Evolutionary conservation across 2,113 vertebrate genomes (phyloP).

Genomic region (Oplegnathus fasciatus): DNA sequence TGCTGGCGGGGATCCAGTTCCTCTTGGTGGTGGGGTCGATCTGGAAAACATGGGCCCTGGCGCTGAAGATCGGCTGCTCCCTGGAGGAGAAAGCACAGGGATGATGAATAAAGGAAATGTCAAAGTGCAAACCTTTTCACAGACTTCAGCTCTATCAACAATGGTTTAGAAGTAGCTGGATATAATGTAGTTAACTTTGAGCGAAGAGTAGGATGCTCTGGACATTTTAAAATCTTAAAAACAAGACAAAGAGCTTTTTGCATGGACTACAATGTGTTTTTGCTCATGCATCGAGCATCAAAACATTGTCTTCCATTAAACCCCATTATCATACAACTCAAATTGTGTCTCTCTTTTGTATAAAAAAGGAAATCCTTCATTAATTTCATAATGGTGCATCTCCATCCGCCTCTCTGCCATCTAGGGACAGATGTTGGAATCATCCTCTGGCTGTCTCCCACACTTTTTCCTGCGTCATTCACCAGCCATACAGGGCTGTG

Average conservation of each 20-base stretch:
- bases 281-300: not conserved
- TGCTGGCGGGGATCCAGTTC: constrained; percentile 98
- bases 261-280: not conserved
- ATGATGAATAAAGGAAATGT: not conserved
- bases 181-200: not conserved
- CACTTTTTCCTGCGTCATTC: constrained; percentile 32
- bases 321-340: not conserved
- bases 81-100: constrained; percentile 73
- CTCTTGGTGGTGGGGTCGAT: constrained; percentile 95
- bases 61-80: constrained; percentile 98
- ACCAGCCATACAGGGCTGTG: constrained; percentile 26
- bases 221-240: not conserved
- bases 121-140: not conserved
- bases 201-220: not conserved
- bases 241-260: not conserved
- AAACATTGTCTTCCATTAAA: not conserved
- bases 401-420: constrained; percentile 25
- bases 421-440: constrained; percentile 35
- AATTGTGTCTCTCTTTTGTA: not conserved
- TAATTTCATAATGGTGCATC: not conserved
- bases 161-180: not conserved
- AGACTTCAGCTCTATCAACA: not conserved
- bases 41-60: constrained; percentile 97
- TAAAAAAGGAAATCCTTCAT: constrained; percentile 1
- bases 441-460: constrained; percentile 34